These are phyloP conservation scores for Brachirus orientalis DNA, from an alignment of 2,113 vertebrate species.

Conservation along the genomic window DNA sequence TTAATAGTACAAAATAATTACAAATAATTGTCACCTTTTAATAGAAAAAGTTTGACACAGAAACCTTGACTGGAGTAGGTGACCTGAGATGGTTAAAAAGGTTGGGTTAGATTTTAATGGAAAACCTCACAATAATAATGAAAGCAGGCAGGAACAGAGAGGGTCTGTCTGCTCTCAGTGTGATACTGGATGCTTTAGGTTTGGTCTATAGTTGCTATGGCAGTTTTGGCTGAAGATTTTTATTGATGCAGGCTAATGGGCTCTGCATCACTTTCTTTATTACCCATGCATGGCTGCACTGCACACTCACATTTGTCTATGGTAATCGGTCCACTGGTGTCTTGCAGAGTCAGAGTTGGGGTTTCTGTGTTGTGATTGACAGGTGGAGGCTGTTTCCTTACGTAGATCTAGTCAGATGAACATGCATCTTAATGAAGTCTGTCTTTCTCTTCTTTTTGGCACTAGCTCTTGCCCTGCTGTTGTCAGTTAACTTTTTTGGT, in stretches of 20 bases:
- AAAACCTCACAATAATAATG: constrained; percentile 31
- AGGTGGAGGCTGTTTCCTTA: constrained; percentile 15
- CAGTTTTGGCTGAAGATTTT: constrained; percentile 55
- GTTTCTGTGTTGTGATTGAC: constrained; percentile 35
- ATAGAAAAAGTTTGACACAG: constrained; percentile 1
- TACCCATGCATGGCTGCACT: constrained; percentile 22
- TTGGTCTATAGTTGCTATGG: constrained; percentile 69
- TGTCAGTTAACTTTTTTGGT: constrained; percentile 2
- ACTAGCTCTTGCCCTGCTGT: background rate
- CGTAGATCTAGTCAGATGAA: constrained; percentile 1
- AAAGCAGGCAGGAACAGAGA: constrained; percentile 28
- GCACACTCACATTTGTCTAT: constrained; percentile 2
- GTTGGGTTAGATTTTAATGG: constrained; percentile 27
- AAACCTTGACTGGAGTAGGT: constrained; percentile 2
- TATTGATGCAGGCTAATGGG: constrained; percentile 67
- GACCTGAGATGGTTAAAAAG: constrained; percentile 26
- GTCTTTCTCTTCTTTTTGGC: background rate
- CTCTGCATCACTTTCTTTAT: constrained; percentile 25
- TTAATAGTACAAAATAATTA: too few species aligned
- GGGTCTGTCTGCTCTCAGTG: constrained; percentile 42
- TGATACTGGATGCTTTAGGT: constrained; percentile 56
- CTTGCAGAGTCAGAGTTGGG: constrained; percentile 25
- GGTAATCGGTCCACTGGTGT: constrained; percentile 8
- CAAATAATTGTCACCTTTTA: background rate
- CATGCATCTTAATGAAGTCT: constrained; percentile 18